Conservation (phyloP, 2,113 vertebrate genomes). For the Fulica atra region DNA sequence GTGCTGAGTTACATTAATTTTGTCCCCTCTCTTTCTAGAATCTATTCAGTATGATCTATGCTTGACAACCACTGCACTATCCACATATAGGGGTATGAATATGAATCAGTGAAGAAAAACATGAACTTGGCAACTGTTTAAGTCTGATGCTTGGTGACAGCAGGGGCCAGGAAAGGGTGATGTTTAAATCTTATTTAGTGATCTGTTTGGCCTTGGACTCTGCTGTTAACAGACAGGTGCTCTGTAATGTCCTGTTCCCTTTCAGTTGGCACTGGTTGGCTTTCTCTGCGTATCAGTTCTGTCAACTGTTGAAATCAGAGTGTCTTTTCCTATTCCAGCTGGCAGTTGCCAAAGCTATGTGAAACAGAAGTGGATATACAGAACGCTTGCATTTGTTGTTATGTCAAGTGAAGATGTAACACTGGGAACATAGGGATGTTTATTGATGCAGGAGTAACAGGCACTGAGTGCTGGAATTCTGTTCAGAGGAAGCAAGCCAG, state of each 20-base stretch:
- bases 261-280: neutral
- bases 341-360: slow-evolving; percentile 5
- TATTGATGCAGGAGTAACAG: neutral
- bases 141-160: neutral
- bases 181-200: neutral
- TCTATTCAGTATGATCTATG: neutral
- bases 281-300: neutral
- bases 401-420: slow-evolving; percentile 22
- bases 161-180: neutral
- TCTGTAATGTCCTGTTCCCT: neutral
- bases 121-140: neutral
- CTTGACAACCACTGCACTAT: neutral
- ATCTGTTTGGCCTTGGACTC: neutral
- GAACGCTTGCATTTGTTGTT: neutral
- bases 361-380: slow-evolving; percentile 4
- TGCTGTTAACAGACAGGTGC: slow-evolving; percentile 4
- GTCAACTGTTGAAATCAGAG: slow-evolving; percentile 2
- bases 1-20: neutral
- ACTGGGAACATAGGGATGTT: neutral
- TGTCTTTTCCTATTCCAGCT: slow-evolving; percentile 12
- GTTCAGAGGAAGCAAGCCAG: neutral
- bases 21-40: neutral
- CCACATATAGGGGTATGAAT: neutral
- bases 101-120: neutral
- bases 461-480: neutral